phyloP scores from a whole-genome alignment of 2,113 vertebrate genomes.

The Puffinus mauretanicus region DNA sequence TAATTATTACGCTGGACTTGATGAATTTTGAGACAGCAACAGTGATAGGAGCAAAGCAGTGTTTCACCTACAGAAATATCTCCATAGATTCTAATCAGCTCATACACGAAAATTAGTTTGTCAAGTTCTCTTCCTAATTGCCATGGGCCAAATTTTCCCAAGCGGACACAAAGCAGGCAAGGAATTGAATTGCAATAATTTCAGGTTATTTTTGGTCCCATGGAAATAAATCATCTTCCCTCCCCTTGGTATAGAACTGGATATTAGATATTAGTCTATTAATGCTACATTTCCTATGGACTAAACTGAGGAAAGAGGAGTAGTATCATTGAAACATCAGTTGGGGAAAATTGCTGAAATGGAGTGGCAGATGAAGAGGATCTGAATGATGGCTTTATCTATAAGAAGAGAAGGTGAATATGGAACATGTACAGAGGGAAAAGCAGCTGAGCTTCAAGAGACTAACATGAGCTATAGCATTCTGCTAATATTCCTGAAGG shows the following conservation, averaged over 20 bases:
- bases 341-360: slow-evolving; percentile 1
- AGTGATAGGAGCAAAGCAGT: not conserved
- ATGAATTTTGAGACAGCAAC: slow-evolving; percentile 5
- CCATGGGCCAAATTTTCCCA: not conserved
- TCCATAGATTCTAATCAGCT: not conserved
- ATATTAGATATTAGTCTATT: not conserved
- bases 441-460: slow-evolving; percentile 1
- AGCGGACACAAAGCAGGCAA: not conserved
- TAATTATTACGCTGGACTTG: not conserved
- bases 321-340: not conserved
- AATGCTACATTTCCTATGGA: not conserved
- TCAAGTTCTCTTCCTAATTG: slow-evolving; percentile 1
- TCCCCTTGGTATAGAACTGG: not conserved
- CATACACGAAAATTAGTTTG: not conserved
- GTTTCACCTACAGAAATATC: not conserved
- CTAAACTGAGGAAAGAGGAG: not conserved
- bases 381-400: not conserved
- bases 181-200: slow-evolving; percentile 1
- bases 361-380: slow-evolving; percentile 12
- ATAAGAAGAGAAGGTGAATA: not conserved
- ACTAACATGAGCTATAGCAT: not conserved
- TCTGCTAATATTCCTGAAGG: slow-evolving; percentile 37
- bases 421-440: not conserved
- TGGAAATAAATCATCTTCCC: not conserved
- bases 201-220: not conserved